These are phyloP conservation scores for Maconellicoccus hirsutus DNA, from an alignment of 1,140 invertebrate species.

Conservation along the genomic window DNA sequence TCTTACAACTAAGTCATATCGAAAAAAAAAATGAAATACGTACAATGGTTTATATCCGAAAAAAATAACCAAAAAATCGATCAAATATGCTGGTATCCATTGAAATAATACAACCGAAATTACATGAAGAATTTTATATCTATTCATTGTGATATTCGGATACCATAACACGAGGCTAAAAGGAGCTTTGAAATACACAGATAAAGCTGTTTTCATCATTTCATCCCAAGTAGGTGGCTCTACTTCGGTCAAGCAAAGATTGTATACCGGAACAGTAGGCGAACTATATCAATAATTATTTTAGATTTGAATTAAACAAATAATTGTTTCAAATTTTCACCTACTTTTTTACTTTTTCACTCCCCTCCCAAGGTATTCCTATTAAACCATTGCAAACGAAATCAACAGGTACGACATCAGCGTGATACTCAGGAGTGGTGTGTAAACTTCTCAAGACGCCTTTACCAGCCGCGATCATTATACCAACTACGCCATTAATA, in stretches of 20 bases:
- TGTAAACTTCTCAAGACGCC: conserved; percentile 47
- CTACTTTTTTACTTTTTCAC: background rate
- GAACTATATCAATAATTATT: too few relatives aligned
- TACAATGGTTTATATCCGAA: conserved; percentile 72
- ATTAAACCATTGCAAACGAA: conserved; percentile 56
- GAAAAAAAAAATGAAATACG: conserved; percentile 37
- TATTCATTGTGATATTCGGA: conserved; percentile 63
- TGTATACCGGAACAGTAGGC: conserved; percentile 62
- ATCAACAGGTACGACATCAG: conserved; percentile 62
- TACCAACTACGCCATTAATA: conserved; percentile 49
- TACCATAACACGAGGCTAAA: conserved; percentile 73
- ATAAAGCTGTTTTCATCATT: conserved; percentile 49
- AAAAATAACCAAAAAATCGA: conserved; percentile 66
- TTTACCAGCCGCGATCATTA: conserved; percentile 39
- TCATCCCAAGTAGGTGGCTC: conserved; percentile 66
- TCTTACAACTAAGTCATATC: too few relatives aligned
- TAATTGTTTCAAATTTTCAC: background rate
- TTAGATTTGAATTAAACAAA: too few relatives aligned
- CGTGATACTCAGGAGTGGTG: conserved; percentile 36
- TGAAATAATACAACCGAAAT: conserved; percentile 70
- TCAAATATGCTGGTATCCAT: conserved; percentile 71
- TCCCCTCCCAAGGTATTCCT: conserved; percentile 26
- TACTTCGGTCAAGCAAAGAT: conserved; percentile 53
- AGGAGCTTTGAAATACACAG: conserved; percentile 53
- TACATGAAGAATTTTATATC: conserved; percentile 50